Evolutionary conservation across 2,113 vertebrate genomes (phyloP), one percentile per base, ranked within the genome.

Genomic region (Callocephalon fimbriatum): DNA sequence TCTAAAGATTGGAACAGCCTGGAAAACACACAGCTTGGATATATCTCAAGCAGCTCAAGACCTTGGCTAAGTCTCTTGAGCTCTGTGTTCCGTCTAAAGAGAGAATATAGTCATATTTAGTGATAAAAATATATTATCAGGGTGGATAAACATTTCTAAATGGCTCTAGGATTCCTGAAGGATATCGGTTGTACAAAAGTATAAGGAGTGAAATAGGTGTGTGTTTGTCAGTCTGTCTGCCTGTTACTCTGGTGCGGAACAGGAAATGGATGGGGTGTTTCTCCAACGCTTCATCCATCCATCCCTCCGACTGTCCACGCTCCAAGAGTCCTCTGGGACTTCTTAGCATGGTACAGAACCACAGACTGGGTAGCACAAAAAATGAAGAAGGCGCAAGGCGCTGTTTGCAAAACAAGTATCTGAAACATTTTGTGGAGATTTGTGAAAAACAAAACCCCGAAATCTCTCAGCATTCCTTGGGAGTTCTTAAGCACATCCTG

Each of bases 241-340:
- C 38, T n/a, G 4, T 23, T 26, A 1, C 47, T 29, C 27, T 2
- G 42, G 54, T 9, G 1, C 1, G 12, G 37, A 7, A 17, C 45
- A 38, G 53, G 23, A 45, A 70, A n/a, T n/a, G 3, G 44, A 21
- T 29, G 6, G 4, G 15, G 47, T 25, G 0, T 22, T 65, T 35
- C 85, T 58, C 20, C 54, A 25, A 7, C 22, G 11, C 56, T 19
- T 15, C 67, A 26, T 12, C 78, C 53, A 6, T 10, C 72, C 51
- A 17, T 47, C 51, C 14, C 32, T 45, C n/a, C 29, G 5, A 1
- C n/a, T 29, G 15, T 20, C 42, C 44, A 18, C 29, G 29, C 40
- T n/a, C 66, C 25, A 29, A 5, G 25, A 32, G 32, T 72, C 18
- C 58, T 72, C 47, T 50, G 35, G 66, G 80, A 10, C 37, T 25